Conservation (phyloP, 2,888 invertebrate species). For the Ferdinandea cuprea region DNA sequence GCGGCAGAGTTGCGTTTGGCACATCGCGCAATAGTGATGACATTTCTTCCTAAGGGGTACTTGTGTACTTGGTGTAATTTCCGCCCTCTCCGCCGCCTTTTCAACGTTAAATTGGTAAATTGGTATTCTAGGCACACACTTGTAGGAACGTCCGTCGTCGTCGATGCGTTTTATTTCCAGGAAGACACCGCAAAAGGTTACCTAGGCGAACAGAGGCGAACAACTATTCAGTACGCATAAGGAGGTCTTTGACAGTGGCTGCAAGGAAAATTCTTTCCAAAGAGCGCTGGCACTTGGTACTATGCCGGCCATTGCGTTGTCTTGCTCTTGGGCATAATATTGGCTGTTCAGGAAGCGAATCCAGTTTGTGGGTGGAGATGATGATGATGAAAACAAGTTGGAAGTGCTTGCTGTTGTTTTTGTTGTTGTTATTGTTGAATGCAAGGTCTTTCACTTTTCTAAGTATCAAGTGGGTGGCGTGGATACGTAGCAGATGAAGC, state of each 20-base stretch:
- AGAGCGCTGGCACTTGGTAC: constrained; percentile 7
- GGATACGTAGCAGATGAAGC: constrained; percentile 15
- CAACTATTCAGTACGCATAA: constrained; percentile 55
- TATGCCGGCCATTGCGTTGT: constrained; percentile 20
- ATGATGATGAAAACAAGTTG: constrained; percentile 67
- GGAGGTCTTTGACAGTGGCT: constrained; percentile 67
- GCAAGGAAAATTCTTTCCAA: constrained; percentile 48
- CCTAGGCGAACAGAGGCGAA: constrained; percentile 33
- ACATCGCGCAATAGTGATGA: constrained; percentile 40
- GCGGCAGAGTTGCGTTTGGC: constrained; percentile 4
- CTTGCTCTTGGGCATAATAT: constrained; percentile 37
- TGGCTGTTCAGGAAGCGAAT: constrained; percentile 66
- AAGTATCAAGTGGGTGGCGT: constrained; percentile 49
- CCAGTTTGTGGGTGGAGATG: constrained; percentile 72
- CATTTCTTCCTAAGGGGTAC: constrained; percentile 64
- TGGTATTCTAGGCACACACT: constrained; percentile 52
- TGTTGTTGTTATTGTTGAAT: no score
- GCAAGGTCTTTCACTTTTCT: constrained; percentile 64
- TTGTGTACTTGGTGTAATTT: constrained; percentile 26
- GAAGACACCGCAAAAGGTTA: constrained; percentile 60
- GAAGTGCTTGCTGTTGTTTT: no score
- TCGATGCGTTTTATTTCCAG: constrained; percentile 66
- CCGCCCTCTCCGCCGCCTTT: neutral
- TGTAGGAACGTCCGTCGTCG: constrained; percentile 55
- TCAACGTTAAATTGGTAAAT: constrained; percentile 42